Evolutionary conservation across 1,140 invertebrate genomes (phyloP), one percentile per base, ranked within the genome.

Genomic region (Pseudomyrmex pallidus): DNA sequence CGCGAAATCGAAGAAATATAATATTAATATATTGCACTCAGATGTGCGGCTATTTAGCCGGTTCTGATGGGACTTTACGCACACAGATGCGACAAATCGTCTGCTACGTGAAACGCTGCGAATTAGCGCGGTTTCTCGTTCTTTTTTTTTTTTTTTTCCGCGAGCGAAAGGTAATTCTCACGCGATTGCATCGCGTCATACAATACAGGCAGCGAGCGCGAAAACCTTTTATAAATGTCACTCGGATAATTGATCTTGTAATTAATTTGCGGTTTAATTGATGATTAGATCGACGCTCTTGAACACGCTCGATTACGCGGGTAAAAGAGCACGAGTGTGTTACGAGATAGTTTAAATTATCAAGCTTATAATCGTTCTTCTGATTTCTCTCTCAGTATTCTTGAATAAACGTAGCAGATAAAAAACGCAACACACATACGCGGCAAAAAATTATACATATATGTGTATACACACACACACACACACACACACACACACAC

Each of bases 191-290:
- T 17, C 35, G 35, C 35, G 35, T 35, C 7, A 35, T 35, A 35
- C 35, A 35, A 7, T 35, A 35, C 35, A 0, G 35, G 35, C 35
- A 35, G 35, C 35, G 35, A 35, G 35, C 5, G n/a, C n/a, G 57
- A 20, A 59, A 61, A 35, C 35, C 35, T 61, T 10, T 3, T 61
- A 25, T 25, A 10, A 22, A 52, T 61, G 10, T 35, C 67, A 35
- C 13, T 25, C 20, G 22, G 13, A 70, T 70, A n/a, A 70, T 54
- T 12, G 67, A 70, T 35, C 22, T 70, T 15, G 50, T 15, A 25
- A 25, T 68, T 70, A 70, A 70, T 66, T 52, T 15, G 13, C 9
- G 22, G 20, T 12, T 10, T 54, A 35, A 54, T 70, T 70, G 52
- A 54, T 70, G 52, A 54, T 70, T 54, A 25, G 20, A 22, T 25